Percentiles rank a stretch among this genome's conserved stretches.
phyloP scores from a whole-genome alignment of 53 echinoderm and acorn worm species.

The Antedon mediterranea region DNA sequence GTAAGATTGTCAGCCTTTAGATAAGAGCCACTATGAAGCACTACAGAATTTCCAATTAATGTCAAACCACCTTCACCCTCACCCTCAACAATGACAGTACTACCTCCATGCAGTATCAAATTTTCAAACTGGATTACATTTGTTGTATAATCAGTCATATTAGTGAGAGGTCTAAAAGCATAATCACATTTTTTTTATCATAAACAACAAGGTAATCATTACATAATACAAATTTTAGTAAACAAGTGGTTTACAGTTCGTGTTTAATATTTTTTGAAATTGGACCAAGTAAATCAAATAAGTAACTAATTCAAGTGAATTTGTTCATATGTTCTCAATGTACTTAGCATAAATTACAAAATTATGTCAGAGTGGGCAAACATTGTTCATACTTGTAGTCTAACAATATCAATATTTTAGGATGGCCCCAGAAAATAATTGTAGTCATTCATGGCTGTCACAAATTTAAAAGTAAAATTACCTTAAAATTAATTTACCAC shows the following conservation, averaged over 20 bases:
- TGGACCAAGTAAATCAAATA: no score
- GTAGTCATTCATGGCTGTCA: no score
- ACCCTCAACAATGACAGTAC: slow-evolving; percentile 54
- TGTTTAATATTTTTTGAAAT: neutral
- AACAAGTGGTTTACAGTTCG: neutral
- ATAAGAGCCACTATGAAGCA: slow-evolving; percentile 55
- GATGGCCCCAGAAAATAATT: no score
- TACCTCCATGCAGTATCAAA: slow-evolving; percentile 61
- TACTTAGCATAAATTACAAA: no score
- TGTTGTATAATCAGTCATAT: slow-evolving; percentile 31
- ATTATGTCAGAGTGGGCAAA: no score
- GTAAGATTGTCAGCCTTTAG: slow-evolving; percentile 57
- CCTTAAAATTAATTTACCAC: slow-evolving; percentile 52
- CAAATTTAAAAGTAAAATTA: slow-evolving; percentile 1
- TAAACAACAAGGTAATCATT: no score
- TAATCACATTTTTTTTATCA: no score
- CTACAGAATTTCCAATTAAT: slow-evolving; percentile 39
- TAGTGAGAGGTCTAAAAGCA: slow-evolving; percentile 49
- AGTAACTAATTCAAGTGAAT: no score
- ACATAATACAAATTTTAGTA: neutral
- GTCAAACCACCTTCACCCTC: slow-evolving; percentile 35
- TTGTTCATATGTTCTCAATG: no score
- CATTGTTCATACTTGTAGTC: no score
- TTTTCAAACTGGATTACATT: slow-evolving; percentile 39
- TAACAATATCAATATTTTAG: no score